phyloP scores from a whole-genome alignment of 2,797 vertebrate genomes.

The Helarctos malayanus region DNA sequence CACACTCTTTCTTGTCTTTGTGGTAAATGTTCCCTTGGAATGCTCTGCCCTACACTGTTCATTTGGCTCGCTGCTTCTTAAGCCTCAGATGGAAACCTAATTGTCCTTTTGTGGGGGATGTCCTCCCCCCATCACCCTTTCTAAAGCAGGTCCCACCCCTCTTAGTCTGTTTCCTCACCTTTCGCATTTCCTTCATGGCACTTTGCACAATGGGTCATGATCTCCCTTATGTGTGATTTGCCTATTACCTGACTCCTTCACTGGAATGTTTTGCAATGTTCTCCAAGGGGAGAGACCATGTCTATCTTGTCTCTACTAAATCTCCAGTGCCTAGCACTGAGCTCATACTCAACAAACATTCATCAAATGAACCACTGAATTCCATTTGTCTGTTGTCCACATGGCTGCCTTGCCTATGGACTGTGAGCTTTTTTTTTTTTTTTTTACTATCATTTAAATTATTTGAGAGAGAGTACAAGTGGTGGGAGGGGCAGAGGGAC shows the following conservation, averaged over 20 bases:
- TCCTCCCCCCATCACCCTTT: neutral
- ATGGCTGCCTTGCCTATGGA: neutral
- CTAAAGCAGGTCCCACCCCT: neutral
- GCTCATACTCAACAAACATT: neutral
- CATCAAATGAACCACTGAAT: neutral
- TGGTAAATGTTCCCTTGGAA: neutral
- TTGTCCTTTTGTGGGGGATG: neutral
- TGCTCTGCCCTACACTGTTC: neutral
- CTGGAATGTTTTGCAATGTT: neutral
- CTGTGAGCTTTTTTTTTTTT: neutral
- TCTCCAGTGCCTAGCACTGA: neutral
- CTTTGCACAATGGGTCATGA: neutral
- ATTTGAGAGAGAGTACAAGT: neutral
- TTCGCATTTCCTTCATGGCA: neutral
- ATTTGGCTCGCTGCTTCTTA: neutral
- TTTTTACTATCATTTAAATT: neutral
- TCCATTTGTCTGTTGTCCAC: neutral
- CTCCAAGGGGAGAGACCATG: neutral
- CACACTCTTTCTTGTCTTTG: neutral
- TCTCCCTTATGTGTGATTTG: neutral
- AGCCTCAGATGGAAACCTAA: neutral
- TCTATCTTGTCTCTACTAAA: neutral
- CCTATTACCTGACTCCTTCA: neutral
- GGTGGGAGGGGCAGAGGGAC: neutral
- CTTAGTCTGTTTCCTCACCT: neutral